Percentiles rank a stretch among this genome's conserved stretches.
Conservation (phyloP, 2,888 invertebrate species). For the Bimastos eiseni region DNA sequence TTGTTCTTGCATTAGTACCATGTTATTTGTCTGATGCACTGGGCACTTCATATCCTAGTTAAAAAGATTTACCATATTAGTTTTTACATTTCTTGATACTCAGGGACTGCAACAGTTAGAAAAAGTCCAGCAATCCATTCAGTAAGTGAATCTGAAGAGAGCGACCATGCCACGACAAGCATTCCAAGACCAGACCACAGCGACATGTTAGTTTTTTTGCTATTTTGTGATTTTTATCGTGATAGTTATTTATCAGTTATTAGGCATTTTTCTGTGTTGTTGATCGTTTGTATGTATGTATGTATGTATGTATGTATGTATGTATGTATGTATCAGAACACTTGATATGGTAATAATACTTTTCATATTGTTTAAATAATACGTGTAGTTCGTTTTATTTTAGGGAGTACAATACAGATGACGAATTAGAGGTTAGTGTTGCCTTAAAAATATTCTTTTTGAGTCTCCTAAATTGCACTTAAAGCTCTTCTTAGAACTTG, state of each 20-base stretch:
- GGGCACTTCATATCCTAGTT: too few species aligned
- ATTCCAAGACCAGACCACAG: not conserved
- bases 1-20: too few species aligned
- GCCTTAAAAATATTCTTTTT: not conserved
- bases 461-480: not conserved
- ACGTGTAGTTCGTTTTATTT: not conserved
- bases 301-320: not conserved
- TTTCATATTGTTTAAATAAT: too few species aligned
- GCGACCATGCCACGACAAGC: not conserved
- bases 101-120: not conserved
- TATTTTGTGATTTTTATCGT: not conserved
- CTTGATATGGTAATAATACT: too few species aligned
- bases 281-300: not conserved
- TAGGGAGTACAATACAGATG: constrained; percentile 7
- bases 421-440: not conserved
- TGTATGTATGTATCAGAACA: not conserved
- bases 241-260: not conserved
- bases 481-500: not conserved
- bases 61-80: too few species aligned
- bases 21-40: too few species aligned
- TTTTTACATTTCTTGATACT: not conserved
- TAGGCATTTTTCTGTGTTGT: not conserved
- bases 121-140: not conserved
- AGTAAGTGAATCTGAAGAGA: not conserved
- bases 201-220: not conserved